Evolutionary conservation across 2,797 vertebrate species (phyloP).

Genomic region (Leptodactylus fallax): DNA sequence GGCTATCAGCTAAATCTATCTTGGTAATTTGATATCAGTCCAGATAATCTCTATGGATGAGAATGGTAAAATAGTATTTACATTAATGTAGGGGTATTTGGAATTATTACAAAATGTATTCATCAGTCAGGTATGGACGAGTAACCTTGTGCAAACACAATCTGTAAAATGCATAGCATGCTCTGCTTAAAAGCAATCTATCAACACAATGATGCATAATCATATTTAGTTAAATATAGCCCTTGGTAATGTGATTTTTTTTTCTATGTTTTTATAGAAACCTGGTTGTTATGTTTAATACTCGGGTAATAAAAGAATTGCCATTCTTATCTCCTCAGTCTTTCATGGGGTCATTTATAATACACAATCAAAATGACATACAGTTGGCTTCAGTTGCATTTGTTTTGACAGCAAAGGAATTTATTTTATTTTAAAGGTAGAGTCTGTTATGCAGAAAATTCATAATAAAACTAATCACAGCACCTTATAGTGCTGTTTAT

Average conservation of each 20-base stretch:
- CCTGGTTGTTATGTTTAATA: conserved; percentile 10
- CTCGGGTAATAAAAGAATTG: neutral
- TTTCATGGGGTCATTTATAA: conserved; percentile 18
- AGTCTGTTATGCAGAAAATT: too few relatives aligned
- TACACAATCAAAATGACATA: neutral
- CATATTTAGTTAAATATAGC: conserved; percentile 36
- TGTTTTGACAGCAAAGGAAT: neutral
- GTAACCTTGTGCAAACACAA: conserved; percentile 33
- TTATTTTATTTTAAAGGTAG: neutral
- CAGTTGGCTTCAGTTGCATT: neutral
- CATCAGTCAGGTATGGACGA: conserved; percentile 42
- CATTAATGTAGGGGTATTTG: conserved; percentile 15
- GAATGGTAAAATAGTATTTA: conserved; percentile 33
- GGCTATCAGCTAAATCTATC: conserved; percentile 26
- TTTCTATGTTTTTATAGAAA: conserved; percentile 11
- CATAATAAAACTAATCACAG: too few relatives aligned
- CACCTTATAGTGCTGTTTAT: too few relatives aligned
- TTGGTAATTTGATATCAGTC: conserved; percentile 45
- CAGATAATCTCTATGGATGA: conserved; percentile 19
- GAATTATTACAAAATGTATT: conserved; percentile 38
- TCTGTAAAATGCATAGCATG: conserved; percentile 17
- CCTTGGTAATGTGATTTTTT: neutral
- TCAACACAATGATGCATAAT: conserved; percentile 43
- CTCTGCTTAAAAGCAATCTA: conserved; percentile 29
- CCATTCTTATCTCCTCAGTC: neutral